A percentile compares a stretch with the other conserved stretches of the same genome.
phyloP scores from a whole-genome alignment of 2,113 vertebrate species.

The Ctenomys sociabilis region DNA sequence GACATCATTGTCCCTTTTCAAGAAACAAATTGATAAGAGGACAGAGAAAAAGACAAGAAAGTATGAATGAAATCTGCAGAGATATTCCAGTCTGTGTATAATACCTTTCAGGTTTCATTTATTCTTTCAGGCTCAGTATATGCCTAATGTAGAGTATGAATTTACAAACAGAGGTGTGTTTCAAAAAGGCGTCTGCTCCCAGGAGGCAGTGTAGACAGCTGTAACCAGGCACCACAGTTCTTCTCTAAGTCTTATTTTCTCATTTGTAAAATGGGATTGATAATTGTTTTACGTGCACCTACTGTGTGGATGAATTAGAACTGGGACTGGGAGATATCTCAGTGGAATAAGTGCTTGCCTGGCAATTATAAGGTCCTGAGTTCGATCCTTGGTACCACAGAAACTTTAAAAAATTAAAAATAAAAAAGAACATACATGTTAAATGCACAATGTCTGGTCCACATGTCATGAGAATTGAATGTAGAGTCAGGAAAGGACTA shows the following conservation, averaged over 20 bases:
- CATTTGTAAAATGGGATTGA: neutral
- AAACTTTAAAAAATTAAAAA: too few relatives aligned
- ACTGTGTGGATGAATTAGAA: neutral
- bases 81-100: neutral
- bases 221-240: neutral
- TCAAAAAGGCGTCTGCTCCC: neutral
- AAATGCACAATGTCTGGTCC: neutral
- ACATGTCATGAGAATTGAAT: neutral
- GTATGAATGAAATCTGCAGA: neutral
- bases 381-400: too few relatives aligned
- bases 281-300: neutral
- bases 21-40: neutral
- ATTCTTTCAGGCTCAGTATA: neutral
- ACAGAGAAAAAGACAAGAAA: constrained; percentile 32
- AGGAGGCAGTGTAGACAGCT: neutral
- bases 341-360: too few relatives aligned
- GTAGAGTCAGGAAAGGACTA: neutral
- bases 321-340: too few relatives aligned
- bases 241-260: neutral
- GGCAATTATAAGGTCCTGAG: too few relatives aligned
- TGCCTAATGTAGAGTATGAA: neutral
- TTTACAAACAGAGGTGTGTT: neutral
- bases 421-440: neutral
- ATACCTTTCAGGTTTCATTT: neutral
- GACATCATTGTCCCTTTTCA: constrained; percentile 36